Conservation (phyloP, 2,888 invertebrate species). For the Drosophila silvestris region DNA sequence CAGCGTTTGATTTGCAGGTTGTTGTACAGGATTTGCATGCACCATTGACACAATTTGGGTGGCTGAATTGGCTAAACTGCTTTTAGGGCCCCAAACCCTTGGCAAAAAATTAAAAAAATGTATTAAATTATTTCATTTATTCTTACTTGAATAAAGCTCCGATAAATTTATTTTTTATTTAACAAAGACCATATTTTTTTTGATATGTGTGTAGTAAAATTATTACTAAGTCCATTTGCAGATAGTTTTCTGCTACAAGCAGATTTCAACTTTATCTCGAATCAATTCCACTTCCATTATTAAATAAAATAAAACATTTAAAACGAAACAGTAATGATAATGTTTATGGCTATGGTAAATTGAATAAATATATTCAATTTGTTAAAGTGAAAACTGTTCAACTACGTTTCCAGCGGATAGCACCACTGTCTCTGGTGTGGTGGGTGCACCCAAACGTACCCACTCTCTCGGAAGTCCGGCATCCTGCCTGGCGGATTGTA, state of each 20-base stretch:
- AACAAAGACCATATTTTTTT: not conserved
- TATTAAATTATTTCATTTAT: not conserved
- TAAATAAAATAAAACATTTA: not conserved
- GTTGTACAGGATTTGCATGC: not conserved
- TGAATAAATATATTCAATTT: not conserved
- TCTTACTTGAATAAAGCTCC: too few species aligned
- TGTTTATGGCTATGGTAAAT: not conserved
- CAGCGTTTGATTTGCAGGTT: not conserved
- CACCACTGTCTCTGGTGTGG: conserved; percentile 82
- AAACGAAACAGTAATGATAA: not conserved
- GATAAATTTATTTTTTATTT: too few species aligned
- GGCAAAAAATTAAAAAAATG: not conserved
- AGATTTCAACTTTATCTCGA: not conserved
- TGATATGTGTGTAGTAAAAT: not conserved
- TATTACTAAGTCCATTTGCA: not conserved
- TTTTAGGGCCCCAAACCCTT: not conserved
- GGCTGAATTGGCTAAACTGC: not conserved
- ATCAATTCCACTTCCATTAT: not conserved
- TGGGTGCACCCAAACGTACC: conserved; percentile 81
- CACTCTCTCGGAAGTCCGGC: conserved; percentile 86
- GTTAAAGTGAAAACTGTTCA: conserved; percentile 35
- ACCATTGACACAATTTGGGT: not conserved
- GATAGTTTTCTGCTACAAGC: not conserved
- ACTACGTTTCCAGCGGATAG: conserved; percentile 68
- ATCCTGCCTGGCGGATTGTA: conserved; percentile 89